Evolutionary conservation across 2,797 vertebrate species (phyloP).

Genomic region (Carcharodon carcharias): DNA sequence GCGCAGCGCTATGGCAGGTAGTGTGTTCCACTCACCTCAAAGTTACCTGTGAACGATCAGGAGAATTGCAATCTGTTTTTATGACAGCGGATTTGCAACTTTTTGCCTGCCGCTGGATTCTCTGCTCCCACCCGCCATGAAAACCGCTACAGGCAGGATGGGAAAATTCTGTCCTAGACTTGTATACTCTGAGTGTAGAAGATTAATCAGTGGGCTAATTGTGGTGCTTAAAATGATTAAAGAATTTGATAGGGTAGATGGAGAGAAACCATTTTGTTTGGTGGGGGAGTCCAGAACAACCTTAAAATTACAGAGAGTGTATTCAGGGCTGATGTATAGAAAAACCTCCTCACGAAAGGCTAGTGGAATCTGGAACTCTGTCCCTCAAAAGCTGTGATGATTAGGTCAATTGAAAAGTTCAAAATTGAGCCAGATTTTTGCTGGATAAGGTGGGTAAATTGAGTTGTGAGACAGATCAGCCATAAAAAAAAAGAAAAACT

Average conservation of each 20-base stretch:
- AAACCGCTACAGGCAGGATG: too few species aligned
- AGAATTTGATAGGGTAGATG: not conserved
- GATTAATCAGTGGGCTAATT: not conserved
- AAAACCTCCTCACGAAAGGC: not conserved
- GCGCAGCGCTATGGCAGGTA: too few species aligned
- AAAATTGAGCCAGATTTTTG: not conserved
- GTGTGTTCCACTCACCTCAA: too few species aligned
- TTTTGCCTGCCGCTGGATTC: too few species aligned
- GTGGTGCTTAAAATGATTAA: not conserved
- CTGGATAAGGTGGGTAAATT: not conserved
- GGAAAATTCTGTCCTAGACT: too few species aligned
- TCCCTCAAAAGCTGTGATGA: not conserved
- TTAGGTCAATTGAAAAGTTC: not conserved
- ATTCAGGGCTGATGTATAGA: not conserved
- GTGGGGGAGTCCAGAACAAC: not conserved
- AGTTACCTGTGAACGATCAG: too few species aligned
- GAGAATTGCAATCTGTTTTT: too few species aligned
- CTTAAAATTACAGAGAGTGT: not conserved
- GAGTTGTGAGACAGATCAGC: not conserved
- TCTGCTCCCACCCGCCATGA: too few species aligned
- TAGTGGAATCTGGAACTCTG: not conserved
- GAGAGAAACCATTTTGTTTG: not conserved
- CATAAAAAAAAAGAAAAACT: not conserved
- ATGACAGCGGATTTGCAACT: too few species aligned
- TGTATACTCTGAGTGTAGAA: not conserved